phyloP scores from a whole-genome alignment of 2,113 vertebrate genomes.

The Opisthocomus hoazin region DNA sequence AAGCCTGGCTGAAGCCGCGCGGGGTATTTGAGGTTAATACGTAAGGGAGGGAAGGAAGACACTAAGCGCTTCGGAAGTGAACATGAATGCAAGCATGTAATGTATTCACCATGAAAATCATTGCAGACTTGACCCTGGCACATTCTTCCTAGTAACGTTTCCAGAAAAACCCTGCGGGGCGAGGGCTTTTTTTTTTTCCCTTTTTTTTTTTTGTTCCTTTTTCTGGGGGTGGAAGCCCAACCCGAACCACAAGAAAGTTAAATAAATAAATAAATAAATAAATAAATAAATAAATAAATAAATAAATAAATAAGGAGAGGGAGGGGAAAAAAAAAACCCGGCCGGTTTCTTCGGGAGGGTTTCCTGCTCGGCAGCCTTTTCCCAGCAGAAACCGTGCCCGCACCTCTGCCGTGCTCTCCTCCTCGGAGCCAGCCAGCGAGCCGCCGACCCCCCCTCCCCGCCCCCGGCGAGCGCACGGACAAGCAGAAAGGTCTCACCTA shows the following conservation, averaged over 20 bases:
- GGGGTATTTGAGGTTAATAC: slow-evolving; percentile 62
- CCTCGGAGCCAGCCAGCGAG: background rate
- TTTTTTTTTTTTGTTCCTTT: no score
- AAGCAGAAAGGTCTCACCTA: slow-evolving; percentile 47
- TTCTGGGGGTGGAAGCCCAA: background rate
- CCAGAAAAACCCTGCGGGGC: background rate
- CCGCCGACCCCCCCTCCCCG: background rate
- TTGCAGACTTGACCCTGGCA: slow-evolving; percentile 73
- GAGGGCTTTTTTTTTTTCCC: background rate
- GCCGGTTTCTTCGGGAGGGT: background rate
- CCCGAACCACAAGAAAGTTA: background rate
- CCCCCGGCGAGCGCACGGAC: slow-evolving; percentile 9
- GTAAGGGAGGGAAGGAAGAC: slow-evolving; percentile 70
- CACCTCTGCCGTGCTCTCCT: background rate
- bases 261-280: background rate
- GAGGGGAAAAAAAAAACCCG: no score
- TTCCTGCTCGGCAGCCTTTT: background rate
- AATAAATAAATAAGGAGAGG: background rate
- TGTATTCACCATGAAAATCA: slow-evolving; percentile 79
- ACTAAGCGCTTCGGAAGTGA: slow-evolving; percentile 79
- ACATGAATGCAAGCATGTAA: slow-evolving; percentile 77
- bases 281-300: background rate
- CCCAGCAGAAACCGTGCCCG: background rate
- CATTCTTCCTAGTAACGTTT: slow-evolving; percentile 59
- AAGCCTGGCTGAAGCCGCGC: slow-evolving; percentile 29